phyloP scores from a whole-genome alignment of 2,113 vertebrate genomes.

The Sylvietta virens region DNA sequence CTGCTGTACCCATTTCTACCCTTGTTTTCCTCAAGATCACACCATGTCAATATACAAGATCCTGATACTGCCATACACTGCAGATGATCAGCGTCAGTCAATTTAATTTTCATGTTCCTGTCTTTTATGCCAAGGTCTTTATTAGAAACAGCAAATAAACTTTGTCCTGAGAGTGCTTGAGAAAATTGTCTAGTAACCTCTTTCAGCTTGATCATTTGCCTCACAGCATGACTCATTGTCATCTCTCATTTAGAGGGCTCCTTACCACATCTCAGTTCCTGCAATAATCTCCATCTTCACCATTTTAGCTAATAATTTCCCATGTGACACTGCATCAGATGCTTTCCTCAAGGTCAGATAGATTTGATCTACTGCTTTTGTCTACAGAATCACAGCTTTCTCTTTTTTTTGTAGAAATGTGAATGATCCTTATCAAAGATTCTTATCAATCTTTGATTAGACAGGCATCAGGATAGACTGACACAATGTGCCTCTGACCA shows the following conservation, averaged over 20 bases:
- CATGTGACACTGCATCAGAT: not conserved
- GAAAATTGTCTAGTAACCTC: slow-evolving; percentile 11
- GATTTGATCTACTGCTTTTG: not conserved
- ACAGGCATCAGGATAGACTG: not conserved
- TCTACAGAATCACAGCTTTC: not conserved
- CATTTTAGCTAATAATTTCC: slow-evolving; percentile 35
- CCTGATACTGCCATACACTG: not conserved
- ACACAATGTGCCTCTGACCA: not conserved
- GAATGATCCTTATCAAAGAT: not conserved
- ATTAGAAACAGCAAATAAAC: not conserved
- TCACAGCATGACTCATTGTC: not conserved
- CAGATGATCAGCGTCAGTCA: not conserved
- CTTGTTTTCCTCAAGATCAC: not conserved
- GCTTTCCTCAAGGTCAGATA: slow-evolving; percentile 23
- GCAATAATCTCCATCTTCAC: not conserved
- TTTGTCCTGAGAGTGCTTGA: not conserved
- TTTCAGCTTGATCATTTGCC: slow-evolving; percentile 18
- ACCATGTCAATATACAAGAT: not conserved
- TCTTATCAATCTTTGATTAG: slow-evolving; percentile 17
- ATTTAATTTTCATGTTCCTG: not conserved
- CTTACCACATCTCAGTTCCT: not conserved
- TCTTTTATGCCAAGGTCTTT: not conserved
- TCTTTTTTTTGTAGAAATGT: not conserved
- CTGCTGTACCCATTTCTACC: not conserved
- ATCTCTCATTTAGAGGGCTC: not conserved